Percentiles rank a stretch among this genome's conserved stretches.
phyloP scores from a whole-genome alignment of 2,113 vertebrate species.

The Pomatorhinus ruficollis region DNA sequence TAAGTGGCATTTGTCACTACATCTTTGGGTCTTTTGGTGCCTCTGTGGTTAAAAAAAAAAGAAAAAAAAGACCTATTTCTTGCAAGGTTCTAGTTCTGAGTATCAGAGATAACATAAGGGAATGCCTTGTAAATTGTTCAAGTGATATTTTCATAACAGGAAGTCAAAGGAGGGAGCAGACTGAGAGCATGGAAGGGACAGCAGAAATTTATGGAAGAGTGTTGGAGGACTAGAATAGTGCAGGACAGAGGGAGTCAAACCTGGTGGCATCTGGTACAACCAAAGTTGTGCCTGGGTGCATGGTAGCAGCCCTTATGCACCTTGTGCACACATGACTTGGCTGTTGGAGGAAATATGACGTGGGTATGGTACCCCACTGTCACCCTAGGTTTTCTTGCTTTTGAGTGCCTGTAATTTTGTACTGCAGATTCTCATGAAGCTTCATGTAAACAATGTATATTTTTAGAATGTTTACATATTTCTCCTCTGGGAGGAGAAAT shows the following conservation, averaged over 20 bases:
- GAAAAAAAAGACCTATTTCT: neutral
- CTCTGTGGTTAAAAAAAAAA: neutral
- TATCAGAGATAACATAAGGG: neutral
- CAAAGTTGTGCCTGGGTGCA: neutral
- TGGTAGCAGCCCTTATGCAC: neutral
- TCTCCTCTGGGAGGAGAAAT: no score
- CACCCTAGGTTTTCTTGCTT: no score
- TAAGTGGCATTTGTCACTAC: neutral
- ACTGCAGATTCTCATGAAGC: no score
- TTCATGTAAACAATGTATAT: no score
- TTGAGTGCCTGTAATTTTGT: no score
- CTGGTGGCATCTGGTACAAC: neutral
- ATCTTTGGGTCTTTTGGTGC: neutral
- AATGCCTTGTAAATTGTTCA: neutral
- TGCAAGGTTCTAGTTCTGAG: neutral
- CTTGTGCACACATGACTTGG: neutral
- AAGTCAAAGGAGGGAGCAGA: fast-evolving
- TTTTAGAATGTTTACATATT: no score
- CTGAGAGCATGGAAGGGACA: neutral
- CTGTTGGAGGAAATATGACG: neutral
- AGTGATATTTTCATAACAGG: neutral
- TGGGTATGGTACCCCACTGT: neutral
- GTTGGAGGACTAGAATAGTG: neutral
- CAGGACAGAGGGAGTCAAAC: neutral
- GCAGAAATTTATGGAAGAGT: neutral